Evolutionary conservation across 2,888 invertebrate genomes (phyloP).

Genomic region (Diogma glabrata): DNA sequence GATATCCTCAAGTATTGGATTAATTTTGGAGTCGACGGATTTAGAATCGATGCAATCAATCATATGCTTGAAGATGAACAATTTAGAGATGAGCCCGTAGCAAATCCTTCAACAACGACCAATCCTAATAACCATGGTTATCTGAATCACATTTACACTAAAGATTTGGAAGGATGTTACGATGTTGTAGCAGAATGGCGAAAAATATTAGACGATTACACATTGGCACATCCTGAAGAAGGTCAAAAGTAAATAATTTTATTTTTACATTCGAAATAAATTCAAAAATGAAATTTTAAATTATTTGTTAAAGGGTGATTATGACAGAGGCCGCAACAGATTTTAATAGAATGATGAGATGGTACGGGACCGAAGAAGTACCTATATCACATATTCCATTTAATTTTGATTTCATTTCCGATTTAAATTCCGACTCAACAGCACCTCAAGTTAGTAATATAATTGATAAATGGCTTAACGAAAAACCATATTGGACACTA

Average conservation of each 20-base stretch:
- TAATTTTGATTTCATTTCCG: constrained; percentile 45
- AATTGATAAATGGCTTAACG: constrained; percentile 42
- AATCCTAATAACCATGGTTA: constrained; percentile 44
- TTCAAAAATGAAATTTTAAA: neutral
- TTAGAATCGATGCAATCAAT: constrained; percentile 67
- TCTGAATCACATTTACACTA: constrained; percentile 50
- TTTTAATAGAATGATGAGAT: constrained; percentile 46
- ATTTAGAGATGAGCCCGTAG: constrained; percentile 44
- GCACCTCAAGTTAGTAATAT: constrained; percentile 39
- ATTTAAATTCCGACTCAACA: constrained; percentile 35
- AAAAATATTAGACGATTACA: constrained; percentile 21
- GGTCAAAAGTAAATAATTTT: no score
- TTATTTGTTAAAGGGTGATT: constrained; percentile 50
- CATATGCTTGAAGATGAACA: constrained; percentile 50
- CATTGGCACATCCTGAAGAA: neutral
- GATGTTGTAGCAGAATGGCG: constrained; percentile 57
- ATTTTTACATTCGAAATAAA: no score
- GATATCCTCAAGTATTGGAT: constrained; percentile 65
- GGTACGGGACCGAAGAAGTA: constrained; percentile 45
- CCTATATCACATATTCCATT: constrained; percentile 46
- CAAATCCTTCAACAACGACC: constrained; percentile 30
- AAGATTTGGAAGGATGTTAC: constrained; percentile 44
- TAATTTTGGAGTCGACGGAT: constrained; percentile 73
- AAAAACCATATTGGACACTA: constrained; percentile 40
- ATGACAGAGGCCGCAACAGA: constrained; percentile 65